phyloP scores from a whole-genome alignment of 2,797 vertebrate species.

The Cryptoblepharus egeriae region DNA sequence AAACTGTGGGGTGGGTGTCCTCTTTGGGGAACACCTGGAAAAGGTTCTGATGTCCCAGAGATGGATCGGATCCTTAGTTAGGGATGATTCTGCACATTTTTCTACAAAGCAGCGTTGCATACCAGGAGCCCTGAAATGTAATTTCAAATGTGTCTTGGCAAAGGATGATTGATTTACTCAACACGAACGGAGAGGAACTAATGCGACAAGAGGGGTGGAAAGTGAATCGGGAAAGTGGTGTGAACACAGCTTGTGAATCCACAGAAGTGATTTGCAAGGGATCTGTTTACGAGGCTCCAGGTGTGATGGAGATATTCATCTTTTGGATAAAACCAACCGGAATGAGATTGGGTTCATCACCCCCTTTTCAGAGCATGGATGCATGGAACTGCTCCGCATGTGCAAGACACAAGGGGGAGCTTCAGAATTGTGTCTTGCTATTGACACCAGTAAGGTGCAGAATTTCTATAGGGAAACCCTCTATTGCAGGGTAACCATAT shows the following conservation, averaged over 20 bases:
- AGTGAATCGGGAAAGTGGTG: background rate
- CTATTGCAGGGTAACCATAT: no score
- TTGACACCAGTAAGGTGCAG: no score
- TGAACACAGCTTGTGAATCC: background rate
- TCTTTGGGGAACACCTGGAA: no score
- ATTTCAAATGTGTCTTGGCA: slow-evolving; percentile 9
- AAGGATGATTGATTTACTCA: background rate
- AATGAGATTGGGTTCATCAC: background rate
- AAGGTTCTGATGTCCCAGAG: no score
- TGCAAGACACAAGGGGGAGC: no score
- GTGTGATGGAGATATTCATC: fast-evolving
- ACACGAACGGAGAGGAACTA: background rate
- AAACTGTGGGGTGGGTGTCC: no score
- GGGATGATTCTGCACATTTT: background rate
- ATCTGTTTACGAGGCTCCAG: background rate
- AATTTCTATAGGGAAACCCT: no score
- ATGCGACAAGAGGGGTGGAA: background rate
- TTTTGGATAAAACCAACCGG: background rate
- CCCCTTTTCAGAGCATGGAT: no score
- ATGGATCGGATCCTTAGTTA: no score
- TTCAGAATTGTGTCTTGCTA: no score
- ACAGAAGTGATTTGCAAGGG: background rate
- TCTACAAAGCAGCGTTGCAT: background rate
- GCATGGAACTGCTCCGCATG: no score
- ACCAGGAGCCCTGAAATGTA: background rate